Percentiles rank a stretch among this genome's conserved stretches.
Conservation (phyloP, 2,797 vertebrate genomes). For the Pseudochirops corinnae region DNA sequence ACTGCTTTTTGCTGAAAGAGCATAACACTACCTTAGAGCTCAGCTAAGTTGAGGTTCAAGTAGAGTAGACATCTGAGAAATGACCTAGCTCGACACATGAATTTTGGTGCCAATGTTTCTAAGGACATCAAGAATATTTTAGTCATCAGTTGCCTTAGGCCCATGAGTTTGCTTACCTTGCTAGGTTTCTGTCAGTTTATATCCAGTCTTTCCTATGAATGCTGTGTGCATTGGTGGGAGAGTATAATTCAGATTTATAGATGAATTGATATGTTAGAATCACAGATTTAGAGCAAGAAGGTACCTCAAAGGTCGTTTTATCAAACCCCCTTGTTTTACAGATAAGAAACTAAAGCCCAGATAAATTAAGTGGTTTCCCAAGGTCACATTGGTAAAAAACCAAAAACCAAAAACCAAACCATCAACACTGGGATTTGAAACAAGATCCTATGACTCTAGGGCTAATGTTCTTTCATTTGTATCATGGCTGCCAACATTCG, state of each 20-base stretch:
- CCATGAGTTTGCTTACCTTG: background rate
- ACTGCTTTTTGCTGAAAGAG: background rate
- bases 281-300: background rate
- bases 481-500: background rate
- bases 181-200: background rate
- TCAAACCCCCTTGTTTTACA: background rate
- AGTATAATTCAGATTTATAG: background rate
- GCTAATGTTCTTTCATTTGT: background rate
- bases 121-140: background rate
- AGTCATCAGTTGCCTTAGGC: background rate
- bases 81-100: background rate
- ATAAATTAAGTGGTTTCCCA: background rate
- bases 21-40: background rate
- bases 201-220: background rate
- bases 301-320: background rate
- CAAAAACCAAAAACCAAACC: no score
- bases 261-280: background rate
- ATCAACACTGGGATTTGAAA: background rate
- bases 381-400: background rate
- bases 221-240: background rate
- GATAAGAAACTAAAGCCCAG: background rate
- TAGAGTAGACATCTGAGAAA: background rate
- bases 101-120: background rate
- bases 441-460: background rate
- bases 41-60: background rate